Conservation (phyloP, 30 jellyfish, hydroid and myxozoan species). For the Pseudorhiza aurosa region DNA sequence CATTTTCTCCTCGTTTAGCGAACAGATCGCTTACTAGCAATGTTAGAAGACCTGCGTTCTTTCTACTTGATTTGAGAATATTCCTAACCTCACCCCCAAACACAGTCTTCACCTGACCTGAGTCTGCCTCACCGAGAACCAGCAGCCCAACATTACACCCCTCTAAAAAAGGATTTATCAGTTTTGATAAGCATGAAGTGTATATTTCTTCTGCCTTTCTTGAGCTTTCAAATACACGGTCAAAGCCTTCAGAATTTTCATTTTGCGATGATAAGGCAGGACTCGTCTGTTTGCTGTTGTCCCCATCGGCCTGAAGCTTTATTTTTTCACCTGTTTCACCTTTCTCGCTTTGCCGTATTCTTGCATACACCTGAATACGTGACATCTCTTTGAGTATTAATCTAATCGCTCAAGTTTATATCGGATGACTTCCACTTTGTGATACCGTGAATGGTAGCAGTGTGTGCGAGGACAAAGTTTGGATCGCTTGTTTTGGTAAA, state of each 20-base stretch:
- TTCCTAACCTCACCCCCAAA: conserved; percentile 64
- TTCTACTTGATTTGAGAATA: conserved; percentile 37
- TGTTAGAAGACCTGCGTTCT: conserved; percentile 28
- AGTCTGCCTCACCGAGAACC: conserved; percentile 49
- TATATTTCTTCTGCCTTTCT: conserved; percentile 49
- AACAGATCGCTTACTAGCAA: conserved; percentile 35
- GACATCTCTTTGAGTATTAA: conserved; percentile 7
- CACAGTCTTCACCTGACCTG: conserved; percentile 44
- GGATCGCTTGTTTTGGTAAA: too few relatives aligned
- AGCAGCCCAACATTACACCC: conserved; percentile 48
- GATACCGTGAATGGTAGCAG: too few relatives aligned
- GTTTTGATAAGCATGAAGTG: conserved; percentile 19
- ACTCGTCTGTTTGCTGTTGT: not conserved
- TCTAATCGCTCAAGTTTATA: not conserved
- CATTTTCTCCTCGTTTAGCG: not conserved
- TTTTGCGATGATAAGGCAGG: not conserved
- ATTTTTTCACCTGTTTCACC: conserved; percentile 64
- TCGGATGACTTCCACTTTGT: too few relatives aligned
- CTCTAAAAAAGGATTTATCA: conserved; percentile 21
- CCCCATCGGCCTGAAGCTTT: not conserved
- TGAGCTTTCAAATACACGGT: conserved; percentile 43
- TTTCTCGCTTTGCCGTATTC: conserved; percentile 26
- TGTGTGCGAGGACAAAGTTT: too few relatives aligned
- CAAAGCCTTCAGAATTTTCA: conserved; percentile 11
- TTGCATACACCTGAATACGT: conserved; percentile 36